Evolutionary conservation across 2,797 vertebrate species (phyloP), one percentile per base, ranked within the genome.

Genomic region (Brachymystax lenok): DNA sequence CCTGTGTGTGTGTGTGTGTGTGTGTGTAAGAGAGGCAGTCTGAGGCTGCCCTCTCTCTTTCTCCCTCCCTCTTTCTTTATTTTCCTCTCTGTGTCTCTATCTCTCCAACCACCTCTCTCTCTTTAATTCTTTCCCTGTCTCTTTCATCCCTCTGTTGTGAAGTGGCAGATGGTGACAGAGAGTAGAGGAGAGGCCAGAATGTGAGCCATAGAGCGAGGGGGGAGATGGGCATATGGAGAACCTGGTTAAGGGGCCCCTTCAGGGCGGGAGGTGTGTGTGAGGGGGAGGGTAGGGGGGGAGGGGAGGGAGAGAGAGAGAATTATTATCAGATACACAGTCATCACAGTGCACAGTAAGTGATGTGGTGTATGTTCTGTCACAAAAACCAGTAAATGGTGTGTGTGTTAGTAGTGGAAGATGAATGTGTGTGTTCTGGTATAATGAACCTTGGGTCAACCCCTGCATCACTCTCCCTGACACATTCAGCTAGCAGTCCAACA

Each of bases 181-280:
- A 94, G 94, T 94, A 96, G 95, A 94, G 94, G 94, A 96, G 94
- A 95, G 96, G 96, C 94, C 95, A 97, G 95, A 95, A 96, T 96
- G 96, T 94, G 95, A 97, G 94, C 84, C 85, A 75, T 94, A 97
- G 95, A 94, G 95, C 96, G 96, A 95, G 95, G 95, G 91, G 73
- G 91, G 91, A 89, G 95, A 94, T 93, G 94, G 96, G 96, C 97
- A 98, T 98, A 99, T 98, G 97, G 97, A 95, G 95, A 97, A 96
- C 96, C 97, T 98, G 96, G 97, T 98, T 98, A 99, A 99, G 96
- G 88, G 82, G 87, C 91, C 96, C 97, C 95, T 95, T 96, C 87
- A 82, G 82, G 90, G 90, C 88, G 89, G 88, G 88, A 4, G 56
- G 94, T 87, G 95, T 93, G 86, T 92, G 91, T 86, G 91, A 90